Evolutionary conservation across 2,888 invertebrate species (phyloP).

Genomic region (Ophioninae sp.): DNA sequence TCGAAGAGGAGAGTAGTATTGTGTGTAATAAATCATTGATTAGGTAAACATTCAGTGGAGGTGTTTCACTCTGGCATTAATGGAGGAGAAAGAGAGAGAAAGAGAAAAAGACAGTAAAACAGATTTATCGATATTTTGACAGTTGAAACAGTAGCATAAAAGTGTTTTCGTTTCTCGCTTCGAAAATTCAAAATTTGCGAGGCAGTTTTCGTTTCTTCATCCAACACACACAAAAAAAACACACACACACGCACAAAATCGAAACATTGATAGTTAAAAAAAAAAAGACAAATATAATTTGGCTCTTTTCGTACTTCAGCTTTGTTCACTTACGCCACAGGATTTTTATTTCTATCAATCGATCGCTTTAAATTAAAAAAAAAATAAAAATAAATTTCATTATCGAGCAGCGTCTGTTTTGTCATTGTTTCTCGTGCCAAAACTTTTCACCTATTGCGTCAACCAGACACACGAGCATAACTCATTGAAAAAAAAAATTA

Average conservation of each 20-base stretch:
- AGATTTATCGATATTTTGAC: constrained; percentile 47
- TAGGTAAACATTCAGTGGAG: constrained; percentile 20
- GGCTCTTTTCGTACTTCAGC: constrained; percentile 18
- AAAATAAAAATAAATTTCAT: neutral
- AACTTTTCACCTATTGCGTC: neutral
- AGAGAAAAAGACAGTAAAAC: constrained; percentile 1
- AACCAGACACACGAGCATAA: neutral
- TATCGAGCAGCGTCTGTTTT: neutral
- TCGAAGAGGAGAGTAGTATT: constrained; percentile 3
- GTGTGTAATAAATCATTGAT: constrained; percentile 23
- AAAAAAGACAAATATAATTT: neutral
- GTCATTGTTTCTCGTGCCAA: neutral
- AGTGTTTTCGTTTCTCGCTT: constrained; percentile 31
- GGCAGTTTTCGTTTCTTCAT: constrained; percentile 30
- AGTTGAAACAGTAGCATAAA: constrained; percentile 34
- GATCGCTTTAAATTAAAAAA: neutral
- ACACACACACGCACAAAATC: too few species aligned
- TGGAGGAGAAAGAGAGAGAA: neutral
- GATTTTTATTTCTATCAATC: neutral
- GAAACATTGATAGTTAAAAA: too few species aligned
- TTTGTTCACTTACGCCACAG: constrained; percentile 22
- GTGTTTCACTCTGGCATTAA: neutral
- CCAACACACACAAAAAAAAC: too few species aligned
- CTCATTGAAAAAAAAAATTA: neutral
- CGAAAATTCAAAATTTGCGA: constrained; percentile 22